A percentile compares a stretch with the other conserved stretches of the same genome.
Conservation (phyloP, 2,797 vertebrate genomes). For the Tiaroga cobitis region DNA sequence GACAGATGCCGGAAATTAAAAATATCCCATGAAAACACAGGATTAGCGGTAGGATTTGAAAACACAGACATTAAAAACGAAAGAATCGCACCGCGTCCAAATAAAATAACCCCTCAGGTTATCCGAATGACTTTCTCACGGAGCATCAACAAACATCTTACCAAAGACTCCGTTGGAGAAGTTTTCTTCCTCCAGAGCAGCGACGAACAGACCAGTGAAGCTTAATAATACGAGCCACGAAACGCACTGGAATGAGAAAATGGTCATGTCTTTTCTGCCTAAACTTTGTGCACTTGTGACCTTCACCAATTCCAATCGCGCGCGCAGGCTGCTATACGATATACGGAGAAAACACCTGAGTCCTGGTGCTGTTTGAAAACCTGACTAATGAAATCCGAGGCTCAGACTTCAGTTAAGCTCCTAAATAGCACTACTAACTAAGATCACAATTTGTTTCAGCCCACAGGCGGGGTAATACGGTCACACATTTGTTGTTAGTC, state of each 20-base stretch:
- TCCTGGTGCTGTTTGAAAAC: not conserved
- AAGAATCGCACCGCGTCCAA: not conserved
- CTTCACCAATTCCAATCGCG: not conserved
- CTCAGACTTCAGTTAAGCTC: conserved; percentile 67
- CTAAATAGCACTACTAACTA: conserved; percentile 74
- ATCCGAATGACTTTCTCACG: not conserved
- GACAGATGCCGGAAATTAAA: conserved; percentile 1
- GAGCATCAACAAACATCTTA: conserved; percentile 61
- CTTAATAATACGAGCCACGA: conserved; percentile 70
- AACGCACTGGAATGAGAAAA: conserved; percentile 61
- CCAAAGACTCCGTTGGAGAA: conserved; percentile 71
- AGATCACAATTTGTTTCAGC: conserved; percentile 67
- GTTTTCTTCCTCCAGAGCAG: conserved; percentile 70
- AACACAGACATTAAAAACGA: not conserved
- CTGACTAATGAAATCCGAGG: conserved; percentile 67
- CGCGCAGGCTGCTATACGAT: not conserved
- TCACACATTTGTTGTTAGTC: conserved; percentile 12
- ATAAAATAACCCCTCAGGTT: not conserved
- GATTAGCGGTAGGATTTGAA: not conserved
- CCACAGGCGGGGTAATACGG: conserved; percentile 69
- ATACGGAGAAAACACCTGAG: not conserved
- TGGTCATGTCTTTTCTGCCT: conserved; percentile 73
- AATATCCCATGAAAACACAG: not conserved
- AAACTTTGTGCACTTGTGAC: not conserved
- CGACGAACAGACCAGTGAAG: conserved; percentile 67